Base-by-base conservation (phyloP, 2,888 invertebrate species). In the Hirtodrosophila cameraria region DNA sequence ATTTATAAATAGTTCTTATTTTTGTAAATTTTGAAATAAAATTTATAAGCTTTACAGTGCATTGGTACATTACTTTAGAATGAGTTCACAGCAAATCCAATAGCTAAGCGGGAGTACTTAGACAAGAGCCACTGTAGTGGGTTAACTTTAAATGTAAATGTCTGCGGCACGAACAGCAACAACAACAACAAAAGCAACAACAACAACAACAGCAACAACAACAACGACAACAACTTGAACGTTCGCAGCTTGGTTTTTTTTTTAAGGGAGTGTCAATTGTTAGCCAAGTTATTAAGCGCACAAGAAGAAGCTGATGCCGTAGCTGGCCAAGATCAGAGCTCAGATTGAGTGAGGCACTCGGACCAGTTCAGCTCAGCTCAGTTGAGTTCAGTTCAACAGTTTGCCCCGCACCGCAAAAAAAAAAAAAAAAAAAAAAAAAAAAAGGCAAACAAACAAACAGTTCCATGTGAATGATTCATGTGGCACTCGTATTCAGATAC, bases 231-330 rank as follows among this genome's bases (percentile, higher is more conserved):
- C 65, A 41, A 38, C 48, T 46, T 59, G 42, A 72, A 54, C 72
- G 53, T 30, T 72, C 42, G 48, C 50, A 62, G 75, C 75, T 61
- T 57, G 31, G 55, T 41, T 13, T 58, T 48, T 75, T 57, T 69
- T 88, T 84, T 76, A 88, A 83, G 88, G 88, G 88, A 89, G 88
- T 88, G 88, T 89, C 88, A 89, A 88, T 88, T 88, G 88, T 80
- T 80, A 73, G 80, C 86, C 80, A 84, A 80, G 80, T 80, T 80
- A 80, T 80, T 86, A 80, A 86, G 79, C 75, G 75, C 68, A 62
- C 64, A 77, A 63, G 74, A 67, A 52, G 82, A 59, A 58, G 79
- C 58, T 58, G 58, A 58, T 8, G 35, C 42, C 15, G 43, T 42
- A 48, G 59, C 67, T 74, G 70, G 75, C 65, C 65, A 52, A 67